phyloP scores from a whole-genome alignment of 1,140 invertebrate genomes.

The Vanessa tameamea region DNA sequence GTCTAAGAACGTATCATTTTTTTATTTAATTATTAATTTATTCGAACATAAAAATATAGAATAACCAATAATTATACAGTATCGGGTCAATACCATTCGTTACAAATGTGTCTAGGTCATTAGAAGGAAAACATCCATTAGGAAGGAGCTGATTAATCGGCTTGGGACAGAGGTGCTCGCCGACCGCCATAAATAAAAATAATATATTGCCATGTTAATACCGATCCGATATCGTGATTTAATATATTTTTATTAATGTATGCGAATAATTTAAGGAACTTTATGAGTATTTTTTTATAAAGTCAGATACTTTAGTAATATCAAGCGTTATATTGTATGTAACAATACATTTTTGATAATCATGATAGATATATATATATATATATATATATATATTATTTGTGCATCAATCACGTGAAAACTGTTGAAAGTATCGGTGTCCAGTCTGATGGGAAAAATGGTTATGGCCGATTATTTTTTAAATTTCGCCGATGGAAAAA shows the following conservation, averaged over 20 bases:
- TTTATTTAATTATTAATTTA: too few relatives aligned
- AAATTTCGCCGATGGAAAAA: too few relatives aligned
- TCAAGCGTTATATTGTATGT: conserved; percentile 1
- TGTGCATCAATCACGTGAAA: too few relatives aligned
- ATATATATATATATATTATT: too few relatives aligned
- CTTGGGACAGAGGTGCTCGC: conserved; percentile 43
- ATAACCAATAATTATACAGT: conserved; percentile 29
- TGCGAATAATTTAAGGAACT: conserved; percentile 10
- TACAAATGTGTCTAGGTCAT: conserved; percentile 41
- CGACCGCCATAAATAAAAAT: conserved; percentile 53
- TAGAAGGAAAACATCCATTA: conserved; percentile 52
- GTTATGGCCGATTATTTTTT: too few relatives aligned
- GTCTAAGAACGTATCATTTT: too few relatives aligned
- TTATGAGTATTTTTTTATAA: neutral
- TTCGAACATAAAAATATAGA: neutral
- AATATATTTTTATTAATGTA: conserved; percentile 29
- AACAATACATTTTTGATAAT: neutral
- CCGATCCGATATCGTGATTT: conserved; percentile 20
- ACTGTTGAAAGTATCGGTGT: too few relatives aligned
- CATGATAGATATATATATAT: neutral
- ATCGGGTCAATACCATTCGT: conserved; percentile 34
- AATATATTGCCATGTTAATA: conserved; percentile 40
- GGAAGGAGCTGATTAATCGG: conserved; percentile 51
- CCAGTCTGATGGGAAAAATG: too few relatives aligned
- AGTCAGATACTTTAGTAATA: neutral